These are phyloP conservation scores for Fragum whitleyi DNA, from an alignment of 2,888 invertebrate genomes.

Conservation along the genomic window DNA sequence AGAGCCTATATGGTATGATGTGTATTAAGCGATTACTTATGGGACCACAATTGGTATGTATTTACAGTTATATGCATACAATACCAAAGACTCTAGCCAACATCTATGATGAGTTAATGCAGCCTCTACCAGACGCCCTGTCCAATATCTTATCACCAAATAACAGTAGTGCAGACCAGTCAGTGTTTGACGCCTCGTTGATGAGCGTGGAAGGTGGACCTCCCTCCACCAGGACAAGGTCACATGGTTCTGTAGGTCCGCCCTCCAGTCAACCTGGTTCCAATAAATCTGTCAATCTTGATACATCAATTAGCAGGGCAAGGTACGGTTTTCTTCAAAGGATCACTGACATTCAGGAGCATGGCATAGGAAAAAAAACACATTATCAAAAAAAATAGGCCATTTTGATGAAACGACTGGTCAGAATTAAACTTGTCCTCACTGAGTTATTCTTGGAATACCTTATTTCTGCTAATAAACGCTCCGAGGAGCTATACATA, in stretches of 20 bases:
- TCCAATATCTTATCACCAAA: slow-evolving; percentile 72
- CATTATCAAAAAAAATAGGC: too few species aligned
- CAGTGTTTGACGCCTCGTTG: slow-evolving; percentile 60
- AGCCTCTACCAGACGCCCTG: slow-evolving; percentile 76
- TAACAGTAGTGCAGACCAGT: slow-evolving; percentile 62
- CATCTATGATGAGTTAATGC: slow-evolving; percentile 80
- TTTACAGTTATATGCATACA: slow-evolving; percentile 72
- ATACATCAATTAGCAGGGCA: slow-evolving; percentile 41
- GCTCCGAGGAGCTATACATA: too few species aligned
- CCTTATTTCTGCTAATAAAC: too few species aligned
- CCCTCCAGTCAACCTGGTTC: slow-evolving; percentile 56
- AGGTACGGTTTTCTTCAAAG: slow-evolving; percentile 34
- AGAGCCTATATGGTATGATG: too few species aligned
- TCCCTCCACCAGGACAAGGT: slow-evolving; percentile 56
- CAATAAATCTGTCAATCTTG: slow-evolving; percentile 44
- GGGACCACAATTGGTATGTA: neutral
- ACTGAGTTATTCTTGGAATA: too few species aligned
- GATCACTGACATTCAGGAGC: too few species aligned
- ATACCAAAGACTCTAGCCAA: slow-evolving; percentile 73
- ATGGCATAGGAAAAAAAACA: too few species aligned
- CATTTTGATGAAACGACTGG: too few species aligned
- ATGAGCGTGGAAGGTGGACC: slow-evolving; percentile 41
- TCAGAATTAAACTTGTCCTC: too few species aligned
- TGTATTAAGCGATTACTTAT: too few species aligned
- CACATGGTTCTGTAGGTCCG: slow-evolving; percentile 58